A percentile compares a stretch with the other conserved stretches of the same genome.
phyloP scores from a whole-genome alignment of 2,888 invertebrate genomes.

The Acrobasis suavella region DNA sequence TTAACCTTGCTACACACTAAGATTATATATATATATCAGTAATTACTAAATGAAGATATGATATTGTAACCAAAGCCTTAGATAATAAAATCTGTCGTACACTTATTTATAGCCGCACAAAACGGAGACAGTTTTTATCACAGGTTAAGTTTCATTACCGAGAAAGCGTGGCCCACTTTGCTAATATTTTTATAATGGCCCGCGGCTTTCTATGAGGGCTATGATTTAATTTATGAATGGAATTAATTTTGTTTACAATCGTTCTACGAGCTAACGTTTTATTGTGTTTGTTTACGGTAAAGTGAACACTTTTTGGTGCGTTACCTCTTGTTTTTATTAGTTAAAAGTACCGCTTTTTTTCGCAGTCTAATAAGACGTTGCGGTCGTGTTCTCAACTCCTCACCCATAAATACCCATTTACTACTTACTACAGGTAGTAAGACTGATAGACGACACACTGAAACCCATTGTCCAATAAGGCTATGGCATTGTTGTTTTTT shows the following conservation, averaged over 20 bases:
- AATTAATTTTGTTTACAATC: constrained; percentile 8
- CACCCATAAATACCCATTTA: too few relatives aligned
- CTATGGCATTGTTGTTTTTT: too few relatives aligned
- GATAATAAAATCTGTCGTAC: constrained; percentile 7
- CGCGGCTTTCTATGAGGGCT: constrained; percentile 17
- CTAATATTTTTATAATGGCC: constrained; percentile 23
- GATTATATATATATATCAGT: too few relatives aligned
- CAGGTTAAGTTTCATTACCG: constrained; percentile 21
- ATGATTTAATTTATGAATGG: constrained; percentile 19
- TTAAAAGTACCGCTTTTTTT: neutral
- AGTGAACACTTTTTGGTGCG: constrained; percentile 5
- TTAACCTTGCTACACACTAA: too few relatives aligned
- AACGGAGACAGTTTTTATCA: constrained; percentile 15
- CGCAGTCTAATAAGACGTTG: neutral
- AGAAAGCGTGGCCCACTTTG: constrained; percentile 21
- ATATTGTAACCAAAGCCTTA: neutral
- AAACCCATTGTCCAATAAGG: too few relatives aligned
- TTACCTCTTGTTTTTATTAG: constrained; percentile 1
- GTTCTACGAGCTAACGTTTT: constrained; percentile 5
- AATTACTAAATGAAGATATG: too few relatives aligned
- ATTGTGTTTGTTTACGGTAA: constrained; percentile 4
- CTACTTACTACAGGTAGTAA: too few relatives aligned
- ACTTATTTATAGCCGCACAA: constrained; percentile 18
- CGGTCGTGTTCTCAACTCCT: too few relatives aligned
- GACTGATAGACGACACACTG: too few relatives aligned